Evolutionary conservation across 2,113 vertebrate species (phyloP), one percentile per base, ranked within the genome.

Genomic region (Neopipo cinnamomea): DNA sequence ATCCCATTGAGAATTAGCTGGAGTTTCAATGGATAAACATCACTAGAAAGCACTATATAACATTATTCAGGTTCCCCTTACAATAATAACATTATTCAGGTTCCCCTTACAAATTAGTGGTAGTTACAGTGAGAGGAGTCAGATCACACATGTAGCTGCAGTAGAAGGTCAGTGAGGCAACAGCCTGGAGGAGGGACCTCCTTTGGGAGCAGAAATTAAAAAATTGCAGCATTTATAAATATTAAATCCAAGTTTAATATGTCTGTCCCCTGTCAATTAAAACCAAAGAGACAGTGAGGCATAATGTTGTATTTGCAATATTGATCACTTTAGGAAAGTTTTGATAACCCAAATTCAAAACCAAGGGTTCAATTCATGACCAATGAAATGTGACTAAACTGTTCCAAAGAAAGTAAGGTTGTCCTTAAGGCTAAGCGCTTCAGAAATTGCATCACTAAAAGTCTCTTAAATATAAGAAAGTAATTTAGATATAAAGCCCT

Each of bases 81-180:
- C 5, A 18, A 72, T n/a, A n/a, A 42, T 42, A 42, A 42, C 12
- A 9, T 65, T 85, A 47, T 59, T 56, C 31, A 49, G 14, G 33
- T 39, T 74, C 21, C 8, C 11, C 28, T 68, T 58, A 15, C 5
- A 18, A 72, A 52, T 78, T 14, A 44, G 14, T 11, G 59, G 17
- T 20, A 47, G 33, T 58, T 83, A 46, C 33, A 77, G 53, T 25
- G 62, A 35, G 28, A 88, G 10, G 16, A 44, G 28, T n/a, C 52
- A 65, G 44, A 53, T 12, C 46, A 81, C 33, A 44, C 0, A 0
- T 8, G 5, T 8, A 23, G 49, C n/a, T 91, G 16, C 14, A 56
- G 49, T 1, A n/a, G n/a, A 37, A 88, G n/a, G 13, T 65, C 65
- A 56, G 22, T 41, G 53, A 73, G 33, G 20, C 16, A 46, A 39